Percentiles rank a stretch among this genome's conserved stretches.
Evolutionary conservation across 2,797 vertebrate species (phyloP).

Genomic region (Acanthopagrus latus): DNA sequence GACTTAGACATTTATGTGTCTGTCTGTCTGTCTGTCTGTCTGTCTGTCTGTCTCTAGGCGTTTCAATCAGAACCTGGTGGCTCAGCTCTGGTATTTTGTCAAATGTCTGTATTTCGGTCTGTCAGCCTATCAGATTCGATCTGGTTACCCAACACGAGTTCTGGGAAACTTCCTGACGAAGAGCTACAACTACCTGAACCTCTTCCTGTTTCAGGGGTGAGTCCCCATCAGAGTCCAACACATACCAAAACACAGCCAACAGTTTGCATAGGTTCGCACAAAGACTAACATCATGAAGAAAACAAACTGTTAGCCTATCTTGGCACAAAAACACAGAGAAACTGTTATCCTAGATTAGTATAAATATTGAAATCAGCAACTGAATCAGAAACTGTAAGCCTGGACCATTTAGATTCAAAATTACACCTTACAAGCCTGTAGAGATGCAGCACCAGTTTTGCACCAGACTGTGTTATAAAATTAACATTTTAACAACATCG

Average conservation of each 20-base stretch:
- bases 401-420: background rate
- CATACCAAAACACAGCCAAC: background rate
- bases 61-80: constrained; percentile 92
- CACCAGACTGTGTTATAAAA: background rate
- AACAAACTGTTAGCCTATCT: background rate
- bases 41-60: constrained; percentile 80
- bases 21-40: background rate
- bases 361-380: too few relatives aligned
- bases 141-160: constrained; percentile 93
- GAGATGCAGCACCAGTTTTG: background rate
- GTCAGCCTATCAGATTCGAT: constrained; percentile 95
- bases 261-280: background rate
- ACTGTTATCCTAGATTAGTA: background rate
- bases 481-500: background rate
- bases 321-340: background rate
- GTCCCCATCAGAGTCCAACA: constrained; percentile 2
- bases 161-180: constrained; percentile 96
- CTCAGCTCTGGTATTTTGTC: constrained; percentile 96
- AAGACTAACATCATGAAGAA: background rate
- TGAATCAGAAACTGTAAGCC: background rate
- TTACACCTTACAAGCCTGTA: background rate
- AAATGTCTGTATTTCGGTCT: constrained; percentile 95
- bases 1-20: background rate
- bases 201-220: constrained; percentile 96
- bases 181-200: constrained; percentile 95